Evolutionary conservation across 2,797 vertebrate genomes (phyloP), one percentile per base, ranked within the genome.

Genomic region (Chloroceryle inda): DNA sequence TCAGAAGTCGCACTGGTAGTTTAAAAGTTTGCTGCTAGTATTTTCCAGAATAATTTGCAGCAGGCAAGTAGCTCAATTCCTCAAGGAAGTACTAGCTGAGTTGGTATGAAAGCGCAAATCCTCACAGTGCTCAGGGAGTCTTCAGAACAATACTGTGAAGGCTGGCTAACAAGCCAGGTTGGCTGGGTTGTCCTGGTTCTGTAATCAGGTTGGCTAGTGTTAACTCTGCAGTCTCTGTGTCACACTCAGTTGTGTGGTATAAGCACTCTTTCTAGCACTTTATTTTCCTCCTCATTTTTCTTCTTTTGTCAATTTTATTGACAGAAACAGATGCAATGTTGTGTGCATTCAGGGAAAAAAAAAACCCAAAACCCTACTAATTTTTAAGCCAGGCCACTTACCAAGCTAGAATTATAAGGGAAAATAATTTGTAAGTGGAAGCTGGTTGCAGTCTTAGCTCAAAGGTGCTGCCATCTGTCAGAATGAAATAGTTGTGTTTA

Each of bases 401-500:
- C 45, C 23, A 74, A 71, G 31, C 27, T 50, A 83, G 69, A 86
- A 29, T 13, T 78, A 31, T 58, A 78, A 76, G 76, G 40, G 33
- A 62, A 89, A 94, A 61, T 68, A 40, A 76, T 87, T 95, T 88
- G 8, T 49, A 73, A 77, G 50, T 61, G 59, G 84, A 80, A 91
- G 13, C 38, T 56, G 23, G 35, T 81, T 91, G 44, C 40, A 81
- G 66, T 19, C 56, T 58, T 92, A 85, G 53, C 78, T 86, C 38
- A 78, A 88, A 89, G 83, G 47, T 73, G 31, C 73, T 92, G 74
- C 45, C 42, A 49, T 71, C 33, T 68, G 75, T 63, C 88, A 85
- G 71, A 93, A 72, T 75, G 61, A 92, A 91, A 79, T 91, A 71
- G 69, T 74, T 89, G 47, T 50, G 68, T 87, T 92, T 94, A 55